Evolutionary conservation across 2,113 vertebrate genomes (phyloP).

Genomic region (Misgurnus mizolepis): DNA sequence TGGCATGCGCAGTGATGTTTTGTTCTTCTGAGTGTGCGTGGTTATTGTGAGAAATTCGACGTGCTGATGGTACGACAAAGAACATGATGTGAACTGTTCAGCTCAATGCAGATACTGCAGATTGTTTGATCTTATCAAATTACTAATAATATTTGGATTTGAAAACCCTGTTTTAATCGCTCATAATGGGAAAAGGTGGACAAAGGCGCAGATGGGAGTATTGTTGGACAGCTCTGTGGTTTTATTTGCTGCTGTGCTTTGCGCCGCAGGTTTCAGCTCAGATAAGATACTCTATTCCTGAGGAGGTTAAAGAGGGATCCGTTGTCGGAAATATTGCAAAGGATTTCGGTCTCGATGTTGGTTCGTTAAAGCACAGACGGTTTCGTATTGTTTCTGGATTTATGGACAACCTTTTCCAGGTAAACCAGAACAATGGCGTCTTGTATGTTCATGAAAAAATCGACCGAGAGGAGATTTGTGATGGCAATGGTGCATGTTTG

Average conservation of each 20-base stretch:
- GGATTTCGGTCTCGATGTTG: constrained; percentile 75
- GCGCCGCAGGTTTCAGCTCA: constrained; percentile 53
- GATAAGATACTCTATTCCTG: constrained; percentile 65
- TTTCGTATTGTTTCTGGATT: constrained; percentile 74
- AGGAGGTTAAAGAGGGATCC: constrained; percentile 67
- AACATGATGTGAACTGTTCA: neutral
- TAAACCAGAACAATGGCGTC: constrained; percentile 67
- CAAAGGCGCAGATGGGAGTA: constrained; percentile 41
- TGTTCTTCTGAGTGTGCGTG: neutral
- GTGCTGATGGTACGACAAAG: neutral
- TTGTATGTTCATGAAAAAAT: constrained; percentile 61
- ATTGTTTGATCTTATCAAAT: neutral
- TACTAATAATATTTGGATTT: neutral
- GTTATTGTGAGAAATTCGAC: neutral
- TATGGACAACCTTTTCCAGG: constrained; percentile 60
- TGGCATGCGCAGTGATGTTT: constrained; percentile 7
- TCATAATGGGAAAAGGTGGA: constrained; percentile 41
- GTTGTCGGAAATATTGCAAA: constrained; percentile 78
- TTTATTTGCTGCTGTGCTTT: constrained; percentile 51
- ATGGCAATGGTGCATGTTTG: constrained; percentile 55
- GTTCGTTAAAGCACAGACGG: constrained; percentile 64
- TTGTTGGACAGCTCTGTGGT: constrained; percentile 39
- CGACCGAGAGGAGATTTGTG: constrained; percentile 61
- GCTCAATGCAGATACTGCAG: neutral
- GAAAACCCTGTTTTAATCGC: neutral